Percentiles rank a stretch among this genome's conserved stretches.
Conservation (phyloP, 2,113 vertebrate species). For the Gallinago media region DNA sequence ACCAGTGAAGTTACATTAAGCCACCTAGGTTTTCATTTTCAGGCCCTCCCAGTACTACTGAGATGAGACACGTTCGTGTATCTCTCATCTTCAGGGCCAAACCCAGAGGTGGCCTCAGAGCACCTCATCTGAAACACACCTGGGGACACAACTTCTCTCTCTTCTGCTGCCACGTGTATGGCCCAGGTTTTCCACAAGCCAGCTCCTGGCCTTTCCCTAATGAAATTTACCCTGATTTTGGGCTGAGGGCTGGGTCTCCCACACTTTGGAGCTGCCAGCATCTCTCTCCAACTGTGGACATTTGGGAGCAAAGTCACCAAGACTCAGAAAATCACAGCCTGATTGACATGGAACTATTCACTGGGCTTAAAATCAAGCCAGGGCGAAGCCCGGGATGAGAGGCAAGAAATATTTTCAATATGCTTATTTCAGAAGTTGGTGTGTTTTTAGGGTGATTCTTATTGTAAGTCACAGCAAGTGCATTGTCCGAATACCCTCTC, state of each 20-base stretch:
- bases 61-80: background rate
- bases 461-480: no score
- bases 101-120: background rate
- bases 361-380: background rate
- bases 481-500: accelerated
- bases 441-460: background rate
- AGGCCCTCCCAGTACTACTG: background rate
- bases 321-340: background rate
- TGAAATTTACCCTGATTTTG: background rate
- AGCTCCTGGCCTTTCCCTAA: background rate
- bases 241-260: background rate
- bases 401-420: background rate
- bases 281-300: background rate
- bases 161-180: background rate
- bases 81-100: background rate
- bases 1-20: background rate
- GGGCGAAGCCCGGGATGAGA: background rate
- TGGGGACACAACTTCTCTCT: accelerated
- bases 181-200: background rate
- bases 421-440: accelerated
- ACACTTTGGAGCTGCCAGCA: accelerated
- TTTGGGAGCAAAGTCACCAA: background rate
- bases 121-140: background rate
- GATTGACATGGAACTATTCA: background rate
- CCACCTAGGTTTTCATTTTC: background rate